Evolutionary conservation across 2,888 invertebrate species (phyloP).

Genomic region (Netelia virgata): DNA sequence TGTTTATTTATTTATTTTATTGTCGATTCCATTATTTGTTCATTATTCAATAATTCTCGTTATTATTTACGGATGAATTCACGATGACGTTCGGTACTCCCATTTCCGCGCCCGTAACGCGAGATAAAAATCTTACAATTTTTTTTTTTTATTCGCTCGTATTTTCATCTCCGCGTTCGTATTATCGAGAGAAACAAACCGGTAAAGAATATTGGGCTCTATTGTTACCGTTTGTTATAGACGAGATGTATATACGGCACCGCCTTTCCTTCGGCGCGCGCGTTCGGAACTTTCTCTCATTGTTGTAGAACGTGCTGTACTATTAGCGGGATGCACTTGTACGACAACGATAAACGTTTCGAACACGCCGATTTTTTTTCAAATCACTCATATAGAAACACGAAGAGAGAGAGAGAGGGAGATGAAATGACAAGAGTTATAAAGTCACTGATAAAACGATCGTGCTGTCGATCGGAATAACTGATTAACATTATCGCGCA

Average conservation of each 20-base stretch:
- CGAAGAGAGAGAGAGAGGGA: too few species aligned
- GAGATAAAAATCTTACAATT: constrained; percentile 20
- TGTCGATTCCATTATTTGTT: neutral
- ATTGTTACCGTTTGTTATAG: constrained; percentile 11
- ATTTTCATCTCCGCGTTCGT: neutral
- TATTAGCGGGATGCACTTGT: constrained; percentile 36
- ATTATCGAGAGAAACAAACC: neutral
- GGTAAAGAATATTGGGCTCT: neutral
- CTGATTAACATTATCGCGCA: neutral
- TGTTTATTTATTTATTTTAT: neutral
- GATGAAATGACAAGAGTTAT: too few species aligned
- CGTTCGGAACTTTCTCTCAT: constrained; percentile 63
- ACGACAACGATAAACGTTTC: constrained; percentile 5
- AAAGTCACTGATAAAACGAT: neutral
- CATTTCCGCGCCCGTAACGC: constrained; percentile 8
- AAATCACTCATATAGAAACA: neutral
- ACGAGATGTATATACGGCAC: constrained; percentile 19
- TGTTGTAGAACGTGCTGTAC: constrained; percentile 43
- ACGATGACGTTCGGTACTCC: neutral
- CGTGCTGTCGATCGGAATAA: neutral
- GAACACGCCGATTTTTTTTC: neutral
- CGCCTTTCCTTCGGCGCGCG: constrained; percentile 48
- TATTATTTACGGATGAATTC: neutral
- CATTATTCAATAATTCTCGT: neutral
- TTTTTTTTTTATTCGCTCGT: neutral